Base-by-base conservation (phyloP, 2,888 invertebrate species). In the Hirtodrosophila alboralis region DNA sequence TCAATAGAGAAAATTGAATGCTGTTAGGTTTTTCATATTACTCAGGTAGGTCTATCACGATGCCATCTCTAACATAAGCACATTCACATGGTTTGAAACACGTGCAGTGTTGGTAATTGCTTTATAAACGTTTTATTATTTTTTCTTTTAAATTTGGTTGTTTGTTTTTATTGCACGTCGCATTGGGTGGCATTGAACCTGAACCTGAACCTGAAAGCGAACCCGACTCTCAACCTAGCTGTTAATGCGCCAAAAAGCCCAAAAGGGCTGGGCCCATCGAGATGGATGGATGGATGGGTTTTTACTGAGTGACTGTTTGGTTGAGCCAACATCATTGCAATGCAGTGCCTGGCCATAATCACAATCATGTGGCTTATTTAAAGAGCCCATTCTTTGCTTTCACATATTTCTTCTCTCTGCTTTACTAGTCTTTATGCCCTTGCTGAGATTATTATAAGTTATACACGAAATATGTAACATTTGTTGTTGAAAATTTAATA, bases 121-220 rank as follows among this genome's bases (percentile, higher is more conserved):
- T 79, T 73, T 78, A 83, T 78, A 83, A 78, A 70, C 76, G 79
- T 70, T 83, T 70, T 38, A 44, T 51, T 21, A 23, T 23, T 57
- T 33, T 65, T 40, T 51, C 30, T 45, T 71, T 34, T 60, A 70
- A 78, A 70, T 78, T 78, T 83, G 78, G 75, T 73, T 67, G 73
- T 75, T 81, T 43, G 79, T 75, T 78, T 78, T 78, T 78, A 75
- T 70, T 75, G 66, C 77, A 37, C 53, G 27, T 62, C 78, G 60
- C 78, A 67, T 64, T 78, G 83, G 78, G 78, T 78, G 78, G 78
- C 83, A 83, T 75, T 78, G 78, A 78, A 78, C 78, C 69, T 65
- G 41, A 34, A 28, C 18, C 14, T 43, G 26, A 53, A 31, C 14
- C 23, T 28, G 21, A 43, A 44, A 34, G 18, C 10, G 36, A 59